A percentile compares a stretch with the other conserved stretches of the same genome.
Conservation (phyloP, 2,113 vertebrate species). For the Talpa occidentalis region DNA sequence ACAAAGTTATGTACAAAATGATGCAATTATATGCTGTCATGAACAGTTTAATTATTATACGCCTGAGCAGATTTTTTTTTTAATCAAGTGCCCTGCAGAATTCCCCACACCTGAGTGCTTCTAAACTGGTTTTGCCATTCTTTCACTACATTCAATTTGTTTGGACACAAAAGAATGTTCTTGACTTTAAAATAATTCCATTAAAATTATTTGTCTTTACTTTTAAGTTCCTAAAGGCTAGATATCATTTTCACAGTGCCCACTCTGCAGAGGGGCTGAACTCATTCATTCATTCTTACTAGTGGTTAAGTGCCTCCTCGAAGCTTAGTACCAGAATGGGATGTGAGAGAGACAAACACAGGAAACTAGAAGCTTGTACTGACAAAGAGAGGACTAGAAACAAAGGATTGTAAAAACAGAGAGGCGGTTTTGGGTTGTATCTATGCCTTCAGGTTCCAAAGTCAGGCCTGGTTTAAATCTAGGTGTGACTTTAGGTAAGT, state of each 20-base stretch:
- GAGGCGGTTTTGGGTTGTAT: not conserved
- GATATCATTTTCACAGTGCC: not conserved
- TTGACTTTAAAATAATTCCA: not conserved
- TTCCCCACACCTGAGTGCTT: conserved; percentile 69
- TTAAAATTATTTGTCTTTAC: not conserved
- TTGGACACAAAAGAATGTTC: not conserved
- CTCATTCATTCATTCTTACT: not conserved
- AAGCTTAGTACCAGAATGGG: not conserved
- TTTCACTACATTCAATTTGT: not conserved
- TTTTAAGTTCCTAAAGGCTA: not conserved
- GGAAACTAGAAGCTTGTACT: not conserved
- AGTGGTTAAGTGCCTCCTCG: not conserved
- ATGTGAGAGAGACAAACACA: not conserved
- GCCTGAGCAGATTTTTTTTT: conserved; percentile 59
- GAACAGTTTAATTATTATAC: conserved; percentile 89
- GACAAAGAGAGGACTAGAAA: not conserved
- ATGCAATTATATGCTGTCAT: conserved; percentile 88
- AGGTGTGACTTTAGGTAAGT: not conserved
- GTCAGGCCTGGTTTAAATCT: not conserved
- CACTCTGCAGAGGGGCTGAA: not conserved
- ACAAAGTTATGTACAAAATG: conserved; percentile 84
- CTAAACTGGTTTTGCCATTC: conserved; percentile 9
- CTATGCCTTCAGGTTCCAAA: not conserved
- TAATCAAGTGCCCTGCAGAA: conserved; percentile 57
- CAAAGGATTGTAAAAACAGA: not conserved